phyloP scores from a whole-genome alignment of 2,888 invertebrate genomes.

The Coelopa pilipes region DNA sequence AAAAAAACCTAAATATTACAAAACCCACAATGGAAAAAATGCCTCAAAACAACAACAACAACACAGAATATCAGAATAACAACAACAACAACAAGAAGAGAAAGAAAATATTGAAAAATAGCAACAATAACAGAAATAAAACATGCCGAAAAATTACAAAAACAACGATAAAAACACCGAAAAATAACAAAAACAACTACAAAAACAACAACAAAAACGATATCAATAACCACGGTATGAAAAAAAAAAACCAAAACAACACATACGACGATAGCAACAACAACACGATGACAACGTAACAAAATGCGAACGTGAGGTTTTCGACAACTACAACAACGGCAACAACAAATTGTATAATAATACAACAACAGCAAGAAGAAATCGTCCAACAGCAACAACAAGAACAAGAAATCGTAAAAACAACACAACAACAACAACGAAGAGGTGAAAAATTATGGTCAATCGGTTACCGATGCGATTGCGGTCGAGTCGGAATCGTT shows the following conservation, averaged over 20 bases:
- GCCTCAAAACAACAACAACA: conserved; percentile 11
- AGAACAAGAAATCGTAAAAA: no score
- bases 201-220: conserved; percentile 6
- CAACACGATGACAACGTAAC: not conserved
- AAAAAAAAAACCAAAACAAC: not conserved
- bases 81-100: not conserved
- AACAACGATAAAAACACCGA: not conserved
- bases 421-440: no score
- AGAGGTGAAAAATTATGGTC: conserved; percentile 18
- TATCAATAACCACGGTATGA: not conserved
- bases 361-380: no score
- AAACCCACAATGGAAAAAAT: no score
- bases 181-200: not conserved
- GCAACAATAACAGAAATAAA: not conserved
- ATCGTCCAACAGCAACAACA: not conserved
- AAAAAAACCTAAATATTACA: not conserved
- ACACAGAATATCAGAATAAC: not conserved
- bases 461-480: conserved; percentile 12
- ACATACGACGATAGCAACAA: not conserved
- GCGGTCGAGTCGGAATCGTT: conserved; percentile 4
- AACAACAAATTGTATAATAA: no score
- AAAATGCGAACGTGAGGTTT: no score
- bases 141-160: conserved; percentile 1
- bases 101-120: not conserved
- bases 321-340: not conserved